Conservation (phyloP, 1,140 invertebrate genomes). For the Liolophura sinensis region DNA sequence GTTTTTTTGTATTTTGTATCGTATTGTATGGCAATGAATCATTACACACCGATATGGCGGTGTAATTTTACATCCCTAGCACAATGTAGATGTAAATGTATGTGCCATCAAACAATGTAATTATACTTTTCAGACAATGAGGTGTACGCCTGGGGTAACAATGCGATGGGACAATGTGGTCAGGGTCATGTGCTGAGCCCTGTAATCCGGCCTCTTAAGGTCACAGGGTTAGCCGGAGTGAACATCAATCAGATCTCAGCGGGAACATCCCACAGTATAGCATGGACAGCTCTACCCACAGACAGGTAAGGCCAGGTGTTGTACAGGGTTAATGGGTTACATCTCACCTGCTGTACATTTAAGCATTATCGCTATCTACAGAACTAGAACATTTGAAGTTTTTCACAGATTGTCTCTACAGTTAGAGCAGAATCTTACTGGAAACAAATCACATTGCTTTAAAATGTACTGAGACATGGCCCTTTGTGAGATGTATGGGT, state of each 20-base stretch:
- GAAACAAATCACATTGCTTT: neutral
- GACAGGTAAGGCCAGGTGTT: conserved; percentile 46
- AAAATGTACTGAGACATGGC: neutral
- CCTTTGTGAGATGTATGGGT: neutral
- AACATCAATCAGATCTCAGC: conserved; percentile 54
- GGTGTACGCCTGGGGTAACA: conserved; percentile 58
- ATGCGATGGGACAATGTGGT: conserved; percentile 64
- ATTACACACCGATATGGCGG: too few relatives aligned
- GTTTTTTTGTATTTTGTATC: too few relatives aligned
- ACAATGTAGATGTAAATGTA: too few relatives aligned
- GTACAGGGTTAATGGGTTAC: too few relatives aligned
- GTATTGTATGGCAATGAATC: too few relatives aligned
- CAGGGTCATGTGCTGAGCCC: conserved; percentile 54
- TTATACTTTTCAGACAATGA: conserved; percentile 45
- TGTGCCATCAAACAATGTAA: neutral
- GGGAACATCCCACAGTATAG: conserved; percentile 56
- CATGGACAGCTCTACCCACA: conserved; percentile 59
- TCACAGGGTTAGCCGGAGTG: conserved; percentile 48
- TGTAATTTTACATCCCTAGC: too few relatives aligned
- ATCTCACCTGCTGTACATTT: too few relatives aligned
- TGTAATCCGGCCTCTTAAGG: conserved; percentile 49
- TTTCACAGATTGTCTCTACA: too few relatives aligned
- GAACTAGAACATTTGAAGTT: too few relatives aligned
- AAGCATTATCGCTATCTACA: too few relatives aligned
- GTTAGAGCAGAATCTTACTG: too few relatives aligned